Base-by-base conservation (phyloP, 2,888 invertebrate genomes). In the Embidobia sp. region DNA sequence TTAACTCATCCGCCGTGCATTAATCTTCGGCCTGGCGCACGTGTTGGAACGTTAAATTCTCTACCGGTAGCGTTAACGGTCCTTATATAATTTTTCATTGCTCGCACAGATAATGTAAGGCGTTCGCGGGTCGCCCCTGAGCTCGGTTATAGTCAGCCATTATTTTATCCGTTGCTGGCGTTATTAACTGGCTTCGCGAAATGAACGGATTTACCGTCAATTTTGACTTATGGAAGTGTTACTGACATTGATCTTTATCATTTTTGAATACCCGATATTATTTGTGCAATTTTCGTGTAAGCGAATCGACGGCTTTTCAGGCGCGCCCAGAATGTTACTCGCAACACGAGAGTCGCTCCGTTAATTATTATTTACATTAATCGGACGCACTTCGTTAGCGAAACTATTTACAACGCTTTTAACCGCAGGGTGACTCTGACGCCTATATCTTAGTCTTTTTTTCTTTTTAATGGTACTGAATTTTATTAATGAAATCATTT, bases 1-100 rank as follows among this genome's bases (percentile, higher is more conserved):
- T 78, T 74, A 76, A 78, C 79, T 73, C 76, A 69, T 76, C 76
- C 59, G 40, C 51, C 19, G 76, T 42, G 44, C 78, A 79, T 79
- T 79, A 79, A 79, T 79, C 79, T 79, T 79, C 70, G 53, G 55
- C 51, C 42, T 5, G 64, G 51, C 26, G 77, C 78, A 73, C 77
- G 77, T 78, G 75, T 73, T 75, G 57, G 72, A 73, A 79, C 79
- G 79, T 73, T 78, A 78, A 79, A 75, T 79, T 79, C 69, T 57
- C 78, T 51, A 66, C 72, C 35, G 74, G 55, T 59, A 70, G 73
- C 76, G 69, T 73, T 79, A 79, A 73, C 76, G 79, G 69, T 79
- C 79, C 78, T 79, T 79, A 78, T 78, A 76, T 76, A 79, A 79
- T 79, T 79, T 79, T 79, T 78, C 78, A 79, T 77, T 66, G 75